Percentiles rank a stretch among this genome's conserved stretches.
These are phyloP conservation scores for Todus mexicanus DNA, from an alignment of 2,797 vertebrate genomes.

Conservation along the genomic window DNA sequence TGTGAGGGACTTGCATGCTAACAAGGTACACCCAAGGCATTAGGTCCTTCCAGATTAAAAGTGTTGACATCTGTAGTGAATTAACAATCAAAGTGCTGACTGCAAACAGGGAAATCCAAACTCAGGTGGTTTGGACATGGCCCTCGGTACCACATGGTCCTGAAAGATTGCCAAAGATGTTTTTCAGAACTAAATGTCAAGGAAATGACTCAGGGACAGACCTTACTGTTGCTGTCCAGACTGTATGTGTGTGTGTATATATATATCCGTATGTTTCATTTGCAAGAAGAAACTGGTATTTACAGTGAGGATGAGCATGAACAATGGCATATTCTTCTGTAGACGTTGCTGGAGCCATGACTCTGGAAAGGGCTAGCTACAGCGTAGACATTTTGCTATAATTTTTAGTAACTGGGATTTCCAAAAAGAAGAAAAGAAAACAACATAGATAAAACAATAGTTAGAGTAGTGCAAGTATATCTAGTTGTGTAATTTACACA, in stretches of 20 bases:
- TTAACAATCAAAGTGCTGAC: constrained; percentile 12
- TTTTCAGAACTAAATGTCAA: not conserved
- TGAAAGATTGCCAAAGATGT: not conserved
- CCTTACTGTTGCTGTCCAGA: not conserved
- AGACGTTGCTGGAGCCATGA: not conserved
- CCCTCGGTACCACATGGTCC: not conserved
- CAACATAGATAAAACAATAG: not conserved
- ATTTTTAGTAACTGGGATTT: not conserved
- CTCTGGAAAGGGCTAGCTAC: not conserved
- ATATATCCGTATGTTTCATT: not conserved
- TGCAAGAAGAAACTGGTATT: not conserved
- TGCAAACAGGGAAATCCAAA: not conserved
- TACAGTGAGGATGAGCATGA: not conserved
- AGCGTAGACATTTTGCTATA: not conserved
- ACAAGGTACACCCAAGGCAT: not conserved
- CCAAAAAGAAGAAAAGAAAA: not conserved
- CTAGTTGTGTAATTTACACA: not conserved
- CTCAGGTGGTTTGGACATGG: constrained; percentile 30
- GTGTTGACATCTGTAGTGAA: not conserved
- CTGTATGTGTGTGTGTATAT: not conserved
- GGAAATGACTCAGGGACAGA: not conserved
- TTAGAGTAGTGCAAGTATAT: not conserved
- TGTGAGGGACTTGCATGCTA: not conserved
- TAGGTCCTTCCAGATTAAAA: not conserved
- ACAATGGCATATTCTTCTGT: not conserved